Evolutionary conservation across 35 echinoderm and acorn worm species (phyloP), one percentile per base, ranked within the genome.

Genomic region (Diadema setosum): DNA sequence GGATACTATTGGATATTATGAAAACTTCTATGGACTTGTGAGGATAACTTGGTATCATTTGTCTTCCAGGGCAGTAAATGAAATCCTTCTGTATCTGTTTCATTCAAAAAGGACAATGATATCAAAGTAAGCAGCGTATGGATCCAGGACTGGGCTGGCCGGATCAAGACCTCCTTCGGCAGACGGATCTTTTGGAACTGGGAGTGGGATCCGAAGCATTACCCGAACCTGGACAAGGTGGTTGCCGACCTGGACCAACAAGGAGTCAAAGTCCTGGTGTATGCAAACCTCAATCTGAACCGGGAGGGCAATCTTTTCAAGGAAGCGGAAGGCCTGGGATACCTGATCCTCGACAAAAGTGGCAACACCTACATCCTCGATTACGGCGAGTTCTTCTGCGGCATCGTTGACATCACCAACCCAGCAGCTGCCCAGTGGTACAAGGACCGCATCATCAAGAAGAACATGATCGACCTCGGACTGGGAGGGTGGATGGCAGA

Each of bases 401-500:
- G 96, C 9, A 95, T 94, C 16, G 83, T 99, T 17, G 96, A 99
- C 46, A 61, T 99, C 31, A 99, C 96, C n/a, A 99, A 87, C 35
- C 96, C 96, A 5, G 86, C 65, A 7, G 96, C 96, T 0, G 91
- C 56, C 5, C 46, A 67, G 33, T 99, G 96, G 96, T 99, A 94
- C 73, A 99, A 99, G 78, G 70, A 91, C 42, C 86, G 55, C 3
- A 86, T 94, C 18, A 99, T 99, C 52, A 91, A 60, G 42, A 94
- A 90, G 50, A 94, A 94, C 40, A 86, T 99, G 90, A 95, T 99
- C 20, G 96, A 94, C 24, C 81, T 99, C 17, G 96, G 96, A 2
- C 87, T 99, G 35, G 90, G 85, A 36, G 96, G 96, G 44, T 99
- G 96, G 96, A 99, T 99, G 96, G 96, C 96, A 12, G 96, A 99